Conservation (phyloP, 2,797 vertebrate species). For the Eulemur mongoz region DNA sequence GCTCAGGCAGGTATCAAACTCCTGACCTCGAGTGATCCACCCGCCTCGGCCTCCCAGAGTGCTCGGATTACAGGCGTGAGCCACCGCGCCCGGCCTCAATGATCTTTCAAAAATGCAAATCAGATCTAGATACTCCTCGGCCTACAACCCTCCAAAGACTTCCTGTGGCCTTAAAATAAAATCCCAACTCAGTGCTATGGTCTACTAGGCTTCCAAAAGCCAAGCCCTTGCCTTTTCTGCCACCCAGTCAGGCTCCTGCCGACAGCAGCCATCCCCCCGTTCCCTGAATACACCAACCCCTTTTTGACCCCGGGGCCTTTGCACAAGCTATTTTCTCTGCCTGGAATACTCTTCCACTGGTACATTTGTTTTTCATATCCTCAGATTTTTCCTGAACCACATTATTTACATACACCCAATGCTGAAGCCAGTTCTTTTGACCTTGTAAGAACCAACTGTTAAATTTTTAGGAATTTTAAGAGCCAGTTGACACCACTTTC, state of each 20-base stretch:
- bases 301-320: constrained; percentile 10
- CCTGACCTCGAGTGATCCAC: too few species aligned
- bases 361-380: neutral
- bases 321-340: neutral
- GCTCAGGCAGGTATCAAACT: too few species aligned
- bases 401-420: neutral
- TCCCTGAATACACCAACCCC: neutral
- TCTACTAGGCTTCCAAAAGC: neutral
- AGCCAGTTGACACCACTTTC: neutral
- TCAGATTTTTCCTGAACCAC: neutral
- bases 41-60: too few species aligned
- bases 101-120: constrained; percentile 2
- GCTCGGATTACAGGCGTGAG: too few species aligned
- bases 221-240: neutral
- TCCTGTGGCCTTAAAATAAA: constrained; percentile 27
- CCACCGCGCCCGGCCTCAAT: neutral
- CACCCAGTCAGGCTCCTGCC: rapidly evolving
- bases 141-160: neutral
- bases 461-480: neutral
- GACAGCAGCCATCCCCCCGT: neutral
- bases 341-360: neutral
- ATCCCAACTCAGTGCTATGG: neutral
- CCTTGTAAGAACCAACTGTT: neutral
- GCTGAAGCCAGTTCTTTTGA: neutral
- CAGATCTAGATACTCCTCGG: neutral